Base-by-base conservation (phyloP, 2,797 vertebrate genomes). In the Pseudocheirus occidentalis region DNA sequence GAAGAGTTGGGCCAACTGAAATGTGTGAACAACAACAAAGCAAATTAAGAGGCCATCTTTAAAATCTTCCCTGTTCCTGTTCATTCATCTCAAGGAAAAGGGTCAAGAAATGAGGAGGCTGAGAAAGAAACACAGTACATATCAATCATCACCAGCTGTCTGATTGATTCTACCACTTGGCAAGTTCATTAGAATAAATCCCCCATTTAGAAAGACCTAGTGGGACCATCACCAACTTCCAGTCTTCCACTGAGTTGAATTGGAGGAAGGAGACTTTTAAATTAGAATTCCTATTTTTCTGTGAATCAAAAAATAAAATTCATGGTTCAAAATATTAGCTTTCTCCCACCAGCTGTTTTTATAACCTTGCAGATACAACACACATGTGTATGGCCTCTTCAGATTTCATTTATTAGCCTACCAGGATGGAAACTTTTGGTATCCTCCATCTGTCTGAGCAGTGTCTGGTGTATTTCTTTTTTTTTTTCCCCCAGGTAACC, bases 21-120 rank as follows among this genome's bases (percentile, higher is more conserved):
- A 46, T 9, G 9, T 46, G 0, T 24, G n/a, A 87, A 50, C 40
- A 46, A 73, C 62, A 73, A 73, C 5, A 73, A 73, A 91, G 57
- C 28, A 95, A 91, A 90, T 66, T 89, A 58, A 93, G 50, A 96
- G 28, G 52, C 1, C 5, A 55, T 56, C 92, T 95, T 95, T 93
- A 27, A 95, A 93, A 91, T 90, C 24, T 57, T 90, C 7, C 91
- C 89, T 91, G 81, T 31, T 90, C 62, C 93, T 62, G 13, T 54
- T 18, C 59, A 95, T 91, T 94, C n/a, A 40, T 96, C 94, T 92
- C 57, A 90, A 95, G 92, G 89, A 58, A 92, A 94, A 93, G 81
- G 34, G 93, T 90, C n/a, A 94, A 27, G 66, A 58, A 55, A 90
- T 31, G n/a, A 92, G 55, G 53, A 57, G 58, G 66, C 5, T 91